Base-by-base conservation (phyloP, 1,140 invertebrate species). In the Lepidurus arcticus region DNA sequence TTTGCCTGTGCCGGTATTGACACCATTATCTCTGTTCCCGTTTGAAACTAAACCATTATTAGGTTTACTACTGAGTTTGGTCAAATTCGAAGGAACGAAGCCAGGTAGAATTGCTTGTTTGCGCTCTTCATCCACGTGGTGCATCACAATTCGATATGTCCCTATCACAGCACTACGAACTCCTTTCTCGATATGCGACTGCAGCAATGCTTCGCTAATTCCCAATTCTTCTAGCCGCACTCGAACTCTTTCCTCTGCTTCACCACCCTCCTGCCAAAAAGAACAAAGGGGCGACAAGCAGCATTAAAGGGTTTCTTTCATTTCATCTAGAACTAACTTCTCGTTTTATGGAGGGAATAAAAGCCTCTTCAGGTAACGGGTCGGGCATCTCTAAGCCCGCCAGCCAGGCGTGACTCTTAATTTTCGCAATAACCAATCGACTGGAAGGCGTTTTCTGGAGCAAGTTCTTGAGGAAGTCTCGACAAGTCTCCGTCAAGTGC, bases 141-240 rank as follows among this genome's bases (percentile, higher is more conserved):
- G 88, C 42, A 89, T 81, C 9, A 90, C 82, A 74, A 90, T 90
- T 73, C 90, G 83, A 82, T 90, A 91, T 13, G 88, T 87, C 1
- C 89, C 90, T 9, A 88, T 87, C 34, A 90, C 83, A 78, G 85
- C 86, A 80, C 85, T 88, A 45, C 86, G 82, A 0, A 86, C 86
- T 13, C 89, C 88, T 73, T 85, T 85, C 9, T 82, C 80, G 13
- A 83, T 80, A 76, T 86, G 82, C n/a, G 85, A 83, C 78, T 84
- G 83, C 10, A 90, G 83, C 82, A 88, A 85, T n/a, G 84, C 82
- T 1, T 85, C 83, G 7, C 83, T 85, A 26, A 90, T 89, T 5
- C 90, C 90, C 1, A 90, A 81, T 16, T 85, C 84, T 44, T 82
- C 80, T 44, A 90, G 81, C 16, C 85, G 80, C 7, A 86, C 84